Conservation (phyloP, 2,113 vertebrate genomes). For the Tauraco erythrolophus region DNA sequence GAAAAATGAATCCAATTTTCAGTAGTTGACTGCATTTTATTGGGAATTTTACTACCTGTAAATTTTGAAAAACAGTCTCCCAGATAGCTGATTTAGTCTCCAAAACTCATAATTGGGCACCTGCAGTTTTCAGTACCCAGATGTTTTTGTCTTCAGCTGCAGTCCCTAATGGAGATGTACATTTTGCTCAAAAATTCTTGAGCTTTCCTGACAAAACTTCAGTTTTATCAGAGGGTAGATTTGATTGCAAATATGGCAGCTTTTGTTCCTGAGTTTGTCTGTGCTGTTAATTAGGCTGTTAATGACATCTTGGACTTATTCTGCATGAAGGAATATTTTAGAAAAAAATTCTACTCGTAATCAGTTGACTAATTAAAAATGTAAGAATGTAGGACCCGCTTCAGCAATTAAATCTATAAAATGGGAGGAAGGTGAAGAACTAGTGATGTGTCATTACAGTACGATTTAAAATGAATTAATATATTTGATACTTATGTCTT, state of each 20-base stretch:
- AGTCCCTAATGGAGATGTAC: not conserved
- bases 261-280: not conserved
- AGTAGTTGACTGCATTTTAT: not conserved
- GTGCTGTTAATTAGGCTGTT: not conserved
- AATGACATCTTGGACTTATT: not conserved
- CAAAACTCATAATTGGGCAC: not conserved
- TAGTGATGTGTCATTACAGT: not conserved
- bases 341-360: not conserved
- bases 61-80: not conserved
- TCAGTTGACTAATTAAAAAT: slow-evolving; percentile 25
- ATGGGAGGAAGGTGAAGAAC: not conserved
- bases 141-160: not conserved
- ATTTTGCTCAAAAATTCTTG: not conserved
- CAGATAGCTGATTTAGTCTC: not conserved
- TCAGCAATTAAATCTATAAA: slow-evolving; percentile 6
- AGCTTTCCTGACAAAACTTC: not conserved
- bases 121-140: not conserved
- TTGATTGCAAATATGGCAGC: not conserved
- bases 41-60: not conserved
- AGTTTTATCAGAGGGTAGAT: not conserved
- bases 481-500: not conserved
- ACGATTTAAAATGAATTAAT: not conserved
- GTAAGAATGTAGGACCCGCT: not conserved
- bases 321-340: not conserved
- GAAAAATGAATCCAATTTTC: not conserved